Base-by-base conservation (phyloP, 2,113 vertebrate species). In the Alces alces region DNA sequence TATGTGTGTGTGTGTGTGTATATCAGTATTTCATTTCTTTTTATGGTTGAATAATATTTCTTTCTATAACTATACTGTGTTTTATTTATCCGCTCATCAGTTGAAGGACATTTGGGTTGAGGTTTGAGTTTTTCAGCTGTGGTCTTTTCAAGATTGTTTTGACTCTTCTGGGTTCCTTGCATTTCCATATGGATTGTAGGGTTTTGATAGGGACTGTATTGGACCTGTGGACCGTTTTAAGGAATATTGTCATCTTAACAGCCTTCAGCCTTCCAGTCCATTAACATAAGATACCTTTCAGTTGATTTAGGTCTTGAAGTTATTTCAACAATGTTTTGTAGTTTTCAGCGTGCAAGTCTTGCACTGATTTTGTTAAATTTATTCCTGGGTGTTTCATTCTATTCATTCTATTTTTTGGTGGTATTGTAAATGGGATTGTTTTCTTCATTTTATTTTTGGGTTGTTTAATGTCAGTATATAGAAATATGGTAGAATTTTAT, bases 401-500 rank as follows among this genome's bases (percentile, higher is more conserved):
- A 21, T 73, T 73, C 66, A 73, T 73, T 39, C 13, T 73, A 36
- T 73, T 45, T 60, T 86, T 60, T 12, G 25, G 8, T 61, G 8
- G 5, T 52, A 33, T 43, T 86, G 12, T 61, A 86, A 60, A 30
- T 78, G 54, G 27, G 30, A 61, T 52, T 78, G 16, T 78, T 78
- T 92, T 52, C 54, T 52, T 45, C 13, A 23, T 30, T 93, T 86
- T 60, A 36, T 7, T 78, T 60, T 93, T 90, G 88, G 13, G 17
- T 79, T 90, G 13, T 58, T 58, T 43, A 45, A 11, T 58, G 19
- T 13, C 55, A 47, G 3, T 19, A 23, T 79, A 33, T 23, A 79
- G 54, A 90, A 90, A n/a, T 47, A 78, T 21, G 45, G 12, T 90
- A 47, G 54, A 79, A 47, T 85, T 90, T 90, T 47, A 23, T 90